phyloP scores from a whole-genome alignment of 2,888 invertebrate species.

The Morinoia aosen region DNA sequence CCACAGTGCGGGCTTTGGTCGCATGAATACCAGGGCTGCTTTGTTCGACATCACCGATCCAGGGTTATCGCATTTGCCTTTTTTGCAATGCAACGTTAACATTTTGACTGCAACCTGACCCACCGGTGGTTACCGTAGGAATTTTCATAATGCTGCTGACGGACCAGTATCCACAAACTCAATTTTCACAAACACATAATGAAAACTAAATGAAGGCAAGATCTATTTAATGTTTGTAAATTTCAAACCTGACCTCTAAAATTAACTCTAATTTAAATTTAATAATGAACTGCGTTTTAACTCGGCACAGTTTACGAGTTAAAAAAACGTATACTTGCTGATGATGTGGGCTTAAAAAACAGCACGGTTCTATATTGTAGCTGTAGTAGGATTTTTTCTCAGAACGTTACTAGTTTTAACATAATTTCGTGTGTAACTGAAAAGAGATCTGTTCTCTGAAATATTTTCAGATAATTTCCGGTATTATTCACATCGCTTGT shows the following conservation, averaged over 20 bases:
- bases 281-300: too few relatives aligned
- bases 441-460: neutral
- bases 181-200: too few relatives aligned
- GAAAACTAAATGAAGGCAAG: too few relatives aligned
- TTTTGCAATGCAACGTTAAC: neutral
- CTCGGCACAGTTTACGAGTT: neutral
- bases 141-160: too few relatives aligned
- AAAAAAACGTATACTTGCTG: neutral
- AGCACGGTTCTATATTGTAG: neutral
- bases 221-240: too few relatives aligned
- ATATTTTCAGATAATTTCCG: neutral
- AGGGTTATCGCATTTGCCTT: neutral
- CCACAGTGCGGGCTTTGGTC: neutral
- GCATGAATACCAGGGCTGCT: neutral
- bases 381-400: neutral
- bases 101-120: too few relatives aligned
- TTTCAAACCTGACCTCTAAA: too few relatives aligned
- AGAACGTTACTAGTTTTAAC: neutral
- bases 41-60: neutral
- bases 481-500: neutral
- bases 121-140: too few relatives aligned
- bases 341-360: neutral
- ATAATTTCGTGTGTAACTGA: neutral
- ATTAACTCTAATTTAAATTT: too few relatives aligned
- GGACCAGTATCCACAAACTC: too few relatives aligned